A percentile compares a stretch with the other conserved stretches of the same genome.
Conservation (phyloP, 2,113 vertebrate species). For the Mohoua ochrocephala region DNA sequence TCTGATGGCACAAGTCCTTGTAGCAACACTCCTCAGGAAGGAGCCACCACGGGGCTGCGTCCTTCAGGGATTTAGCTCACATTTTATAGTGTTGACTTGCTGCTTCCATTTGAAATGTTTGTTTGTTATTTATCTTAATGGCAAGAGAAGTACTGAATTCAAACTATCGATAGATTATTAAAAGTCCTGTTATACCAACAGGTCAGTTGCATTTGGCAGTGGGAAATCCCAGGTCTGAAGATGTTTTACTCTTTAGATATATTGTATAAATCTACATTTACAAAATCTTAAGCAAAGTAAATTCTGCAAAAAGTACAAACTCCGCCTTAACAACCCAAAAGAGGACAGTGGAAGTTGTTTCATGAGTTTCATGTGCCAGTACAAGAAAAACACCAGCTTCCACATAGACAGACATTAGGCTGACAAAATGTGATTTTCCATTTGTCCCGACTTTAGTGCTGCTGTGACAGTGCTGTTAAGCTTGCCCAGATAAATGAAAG, state of each 20-base stretch:
- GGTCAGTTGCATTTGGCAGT: neutral
- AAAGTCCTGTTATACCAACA: neutral
- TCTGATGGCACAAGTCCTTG: neutral
- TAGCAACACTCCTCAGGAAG: neutral
- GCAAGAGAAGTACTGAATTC: neutral
- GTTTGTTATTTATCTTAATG: neutral
- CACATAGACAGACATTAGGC: neutral
- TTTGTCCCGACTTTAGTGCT: neutral
- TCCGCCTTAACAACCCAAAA: neutral
- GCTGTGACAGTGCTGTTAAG: neutral
- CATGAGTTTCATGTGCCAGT: neutral
- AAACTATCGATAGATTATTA: neutral
- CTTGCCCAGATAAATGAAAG: neutral
- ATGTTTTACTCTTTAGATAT: neutral
- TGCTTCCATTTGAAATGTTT: neutral
- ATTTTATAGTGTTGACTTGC: neutral
- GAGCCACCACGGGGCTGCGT: fast-evolving
- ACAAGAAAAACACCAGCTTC: neutral
- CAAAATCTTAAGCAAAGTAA: neutral
- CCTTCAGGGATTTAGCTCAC: neutral
- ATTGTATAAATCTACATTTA: neutral
- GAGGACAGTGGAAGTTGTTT: neutral
- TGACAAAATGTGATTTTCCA: neutral
- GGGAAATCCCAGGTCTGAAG: neutral
- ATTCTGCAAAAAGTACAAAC: neutral